These are phyloP conservation scores for Laticauda colubrina DNA, from an alignment of 2,113 vertebrate species.

Conservation along the genomic window DNA sequence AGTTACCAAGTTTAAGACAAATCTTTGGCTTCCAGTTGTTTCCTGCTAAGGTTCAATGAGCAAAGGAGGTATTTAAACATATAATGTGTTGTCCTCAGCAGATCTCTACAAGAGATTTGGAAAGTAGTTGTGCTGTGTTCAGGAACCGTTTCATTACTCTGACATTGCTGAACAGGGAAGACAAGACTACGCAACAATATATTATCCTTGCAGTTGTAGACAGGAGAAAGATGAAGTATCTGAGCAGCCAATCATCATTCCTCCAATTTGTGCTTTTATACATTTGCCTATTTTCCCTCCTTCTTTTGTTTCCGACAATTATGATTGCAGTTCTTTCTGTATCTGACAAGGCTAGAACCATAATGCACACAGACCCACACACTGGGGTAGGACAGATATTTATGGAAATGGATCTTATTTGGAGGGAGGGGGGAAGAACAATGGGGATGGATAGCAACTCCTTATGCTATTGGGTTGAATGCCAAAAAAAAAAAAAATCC, in stretches of 20 bases:
- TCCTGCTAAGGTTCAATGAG: background rate
- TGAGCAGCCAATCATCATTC: background rate
- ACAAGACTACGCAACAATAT: background rate
- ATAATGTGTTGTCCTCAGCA: background rate
- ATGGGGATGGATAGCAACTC: slow-evolving; percentile 70
- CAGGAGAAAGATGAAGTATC: background rate
- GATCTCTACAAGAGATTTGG: background rate
- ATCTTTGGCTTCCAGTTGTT: background rate
- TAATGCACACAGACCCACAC: background rate
- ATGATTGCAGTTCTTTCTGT: slow-evolving; percentile 33
- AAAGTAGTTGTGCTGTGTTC: background rate
- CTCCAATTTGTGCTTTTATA: background rate
- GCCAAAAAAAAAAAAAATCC: slow-evolving; percentile 69
- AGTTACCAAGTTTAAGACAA: background rate
- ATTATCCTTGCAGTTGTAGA: background rate
- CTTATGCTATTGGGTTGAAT: slow-evolving; percentile 73
- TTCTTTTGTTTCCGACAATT: slow-evolving; percentile 29
- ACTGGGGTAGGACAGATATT: slow-evolving; percentile 41
- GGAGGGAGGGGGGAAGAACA: slow-evolving; percentile 61
- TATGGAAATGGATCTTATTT: slow-evolving; percentile 53
- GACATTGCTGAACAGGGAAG: background rate
- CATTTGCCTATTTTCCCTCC: background rate
- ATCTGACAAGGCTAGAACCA: slow-evolving; percentile 43
- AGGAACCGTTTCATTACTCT: background rate
- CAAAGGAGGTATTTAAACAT: background rate